These are phyloP conservation scores for Spea multiplicata DNA, from an alignment of 2,113 vertebrate genomes.

Conservation along the genomic window DNA sequence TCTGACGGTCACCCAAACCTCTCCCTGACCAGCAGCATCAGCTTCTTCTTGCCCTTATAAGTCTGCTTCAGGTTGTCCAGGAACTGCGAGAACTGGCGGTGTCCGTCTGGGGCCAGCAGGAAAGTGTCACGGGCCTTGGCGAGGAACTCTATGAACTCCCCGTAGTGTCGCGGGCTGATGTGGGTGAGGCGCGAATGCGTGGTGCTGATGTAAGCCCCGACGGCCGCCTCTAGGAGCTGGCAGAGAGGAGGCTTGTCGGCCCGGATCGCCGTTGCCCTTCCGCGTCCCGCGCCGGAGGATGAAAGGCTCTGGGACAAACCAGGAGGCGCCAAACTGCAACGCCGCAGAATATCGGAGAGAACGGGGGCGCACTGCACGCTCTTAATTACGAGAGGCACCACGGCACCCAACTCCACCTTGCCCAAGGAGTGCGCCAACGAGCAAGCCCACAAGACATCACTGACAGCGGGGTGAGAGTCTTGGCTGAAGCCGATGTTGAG, in stretches of 20 bases:
- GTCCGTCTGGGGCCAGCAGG: conserved; percentile 63
- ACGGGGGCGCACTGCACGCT: conserved; percentile 66
- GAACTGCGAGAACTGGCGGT: conserved; percentile 63
- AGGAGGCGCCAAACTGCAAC: conserved; percentile 59
- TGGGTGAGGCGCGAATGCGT: conserved; percentile 67
- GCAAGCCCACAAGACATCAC: conserved; percentile 67
- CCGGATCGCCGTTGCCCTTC: conserved; percentile 51
- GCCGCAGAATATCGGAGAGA: conserved; percentile 63
- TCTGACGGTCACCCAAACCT: conserved; percentile 60
- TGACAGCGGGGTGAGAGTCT: conserved; percentile 66
- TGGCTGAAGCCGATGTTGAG: conserved; percentile 67
- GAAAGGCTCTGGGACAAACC: conserved; percentile 54
- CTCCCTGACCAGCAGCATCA: conserved; percentile 66
- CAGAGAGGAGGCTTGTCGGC: conserved; percentile 61
- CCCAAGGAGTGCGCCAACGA: conserved; percentile 66
- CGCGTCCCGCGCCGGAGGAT: conserved; percentile 46
- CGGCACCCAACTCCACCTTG: conserved; percentile 52
- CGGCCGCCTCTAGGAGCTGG: conserved; percentile 61
- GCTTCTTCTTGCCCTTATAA: conserved; percentile 69
- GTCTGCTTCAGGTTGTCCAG: conserved; percentile 66
- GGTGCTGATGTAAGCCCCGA: conserved; percentile 63
- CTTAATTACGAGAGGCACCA: conserved; percentile 64
- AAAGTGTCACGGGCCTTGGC: conserved; percentile 66
- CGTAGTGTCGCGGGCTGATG: conserved; percentile 66
- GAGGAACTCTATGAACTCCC: conserved; percentile 66